Base-by-base conservation (phyloP, 2,888 invertebrate genomes). In the Macaria notata region DNA sequence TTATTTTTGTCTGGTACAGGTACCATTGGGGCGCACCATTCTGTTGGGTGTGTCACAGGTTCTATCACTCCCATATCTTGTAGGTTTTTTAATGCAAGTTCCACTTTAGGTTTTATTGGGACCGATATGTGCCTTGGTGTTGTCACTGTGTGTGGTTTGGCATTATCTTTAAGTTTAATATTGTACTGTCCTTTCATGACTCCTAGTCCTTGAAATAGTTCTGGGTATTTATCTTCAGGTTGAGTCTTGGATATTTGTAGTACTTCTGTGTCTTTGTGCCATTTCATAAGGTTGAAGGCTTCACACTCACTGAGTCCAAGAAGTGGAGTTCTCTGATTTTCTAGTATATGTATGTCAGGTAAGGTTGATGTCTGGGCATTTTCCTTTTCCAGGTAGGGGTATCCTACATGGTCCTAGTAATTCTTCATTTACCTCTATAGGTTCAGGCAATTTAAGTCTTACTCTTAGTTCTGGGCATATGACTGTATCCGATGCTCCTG, bases 1-100 rank as follows among this genome's bases (percentile, higher is more conserved):
- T 46, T 31, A 9, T 42, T 42, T 9, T 42, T 42, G 42, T 42
- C 42, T 42, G 42, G 42, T n/a, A 42, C 42, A 8, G 45, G 45
- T 45, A 45, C 45, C 45, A 45, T 45, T 45, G 45, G 45, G 29
- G 45, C 31, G 31, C 45, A 45, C 45, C 45, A 45, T 31, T 45
- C 45, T 31, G 45, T 45, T 30, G 45, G 31, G 31, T 45, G 45
- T 30, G 45, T 31, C 4, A 45, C 45, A 31, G 45, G 45, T 45
- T 45, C 45, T 19, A 45, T 45, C 4, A 46, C 46, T 46, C 46
- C 46, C 46, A 46, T 46, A 31, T 46, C 46, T 46, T 46, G 46
- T 31, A 46, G 31, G 29, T 9, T 46, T 31, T 46, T 31, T 9
- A 46, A n/a, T 31, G 46, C 31, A 30, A 7, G 9, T 31, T 46